A percentile compares a stretch with the other conserved stretches of the same genome.
Evolutionary conservation across 2,113 vertebrate genomes (phyloP).

Genomic region (Reinhardtius hippoglossoides): DNA sequence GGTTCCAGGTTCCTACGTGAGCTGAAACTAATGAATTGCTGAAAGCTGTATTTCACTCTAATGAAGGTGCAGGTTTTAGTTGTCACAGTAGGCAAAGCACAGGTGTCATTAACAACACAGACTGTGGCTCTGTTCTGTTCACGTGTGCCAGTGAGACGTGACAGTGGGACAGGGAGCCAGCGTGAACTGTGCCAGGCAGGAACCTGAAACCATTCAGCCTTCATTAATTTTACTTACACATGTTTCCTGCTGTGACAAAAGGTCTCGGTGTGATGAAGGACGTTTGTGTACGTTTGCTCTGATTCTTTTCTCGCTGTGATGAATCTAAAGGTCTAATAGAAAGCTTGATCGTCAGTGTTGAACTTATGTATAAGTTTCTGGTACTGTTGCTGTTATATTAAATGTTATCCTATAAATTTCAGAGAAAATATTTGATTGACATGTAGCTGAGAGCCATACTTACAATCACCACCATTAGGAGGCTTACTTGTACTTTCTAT

Average conservation of each 20-base stretch:
- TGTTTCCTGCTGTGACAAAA: not conserved
- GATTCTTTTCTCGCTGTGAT: not conserved
- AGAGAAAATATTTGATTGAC: too few species aligned
- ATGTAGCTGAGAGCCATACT: too few species aligned
- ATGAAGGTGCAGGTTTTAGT: not conserved
- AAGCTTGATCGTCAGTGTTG: not conserved
- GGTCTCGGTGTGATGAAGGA: not conserved
- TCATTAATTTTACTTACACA: not conserved
- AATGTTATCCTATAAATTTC: not conserved
- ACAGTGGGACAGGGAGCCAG: not conserved
- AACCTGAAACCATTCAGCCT: not conserved
- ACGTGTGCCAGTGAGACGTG: not conserved
- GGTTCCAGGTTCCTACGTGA: not conserved
- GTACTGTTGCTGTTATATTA: not conserved
- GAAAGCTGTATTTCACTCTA: not conserved
- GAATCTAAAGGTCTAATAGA: too few species aligned
- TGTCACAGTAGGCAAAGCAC: not conserved
- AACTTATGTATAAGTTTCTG: not conserved
- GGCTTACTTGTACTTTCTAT: too few species aligned
- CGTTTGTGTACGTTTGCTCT: not conserved
- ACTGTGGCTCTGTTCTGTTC: not conserved
- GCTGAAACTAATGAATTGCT: not conserved
- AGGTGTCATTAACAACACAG: not conserved
- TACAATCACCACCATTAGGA: too few species aligned
- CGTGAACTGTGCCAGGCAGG: too few species aligned